phyloP scores from a whole-genome alignment of 2,888 invertebrate genomes.

The Tenthredo mesomela region DNA sequence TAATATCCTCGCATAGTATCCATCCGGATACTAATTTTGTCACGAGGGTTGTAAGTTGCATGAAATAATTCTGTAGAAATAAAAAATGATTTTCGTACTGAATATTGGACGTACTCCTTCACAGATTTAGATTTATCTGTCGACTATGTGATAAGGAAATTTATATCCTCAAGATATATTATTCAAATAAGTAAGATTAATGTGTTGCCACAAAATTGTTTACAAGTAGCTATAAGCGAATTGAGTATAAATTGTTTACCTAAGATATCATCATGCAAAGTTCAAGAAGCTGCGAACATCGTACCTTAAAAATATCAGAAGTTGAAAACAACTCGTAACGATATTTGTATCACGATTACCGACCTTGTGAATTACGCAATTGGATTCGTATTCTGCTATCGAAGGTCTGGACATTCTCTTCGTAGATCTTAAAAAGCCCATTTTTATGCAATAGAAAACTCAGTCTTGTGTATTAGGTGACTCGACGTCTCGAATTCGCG shows the following conservation, averaged over 20 bases:
- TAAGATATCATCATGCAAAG: background rate
- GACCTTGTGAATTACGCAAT: slow-evolving; percentile 30
- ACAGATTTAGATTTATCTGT: background rate
- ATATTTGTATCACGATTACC: background rate
- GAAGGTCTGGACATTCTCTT: slow-evolving; percentile 18
- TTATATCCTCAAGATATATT: background rate
- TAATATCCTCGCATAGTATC: background rate
- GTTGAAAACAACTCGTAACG: slow-evolving; percentile 1
- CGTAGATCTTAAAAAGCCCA: background rate
- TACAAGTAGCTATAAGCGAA: background rate
- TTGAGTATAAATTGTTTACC: background rate
- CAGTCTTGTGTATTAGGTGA: background rate
- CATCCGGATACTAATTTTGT: background rate
- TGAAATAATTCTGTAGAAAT: background rate
- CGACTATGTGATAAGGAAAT: background rate
- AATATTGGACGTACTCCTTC: background rate
- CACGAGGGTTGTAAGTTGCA: background rate
- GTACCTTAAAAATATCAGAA: background rate
- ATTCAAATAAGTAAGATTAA: background rate
- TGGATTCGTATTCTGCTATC: slow-evolving; percentile 5
- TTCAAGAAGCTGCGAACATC: background rate
- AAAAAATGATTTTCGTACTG: background rate
- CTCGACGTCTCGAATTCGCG: slow-evolving; percentile 33
- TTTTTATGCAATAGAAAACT: slow-evolving; percentile 19
- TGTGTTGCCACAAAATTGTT: background rate